Conservation (phyloP, 2,797 vertebrate species). For the Propithecus perrieri region DNA sequence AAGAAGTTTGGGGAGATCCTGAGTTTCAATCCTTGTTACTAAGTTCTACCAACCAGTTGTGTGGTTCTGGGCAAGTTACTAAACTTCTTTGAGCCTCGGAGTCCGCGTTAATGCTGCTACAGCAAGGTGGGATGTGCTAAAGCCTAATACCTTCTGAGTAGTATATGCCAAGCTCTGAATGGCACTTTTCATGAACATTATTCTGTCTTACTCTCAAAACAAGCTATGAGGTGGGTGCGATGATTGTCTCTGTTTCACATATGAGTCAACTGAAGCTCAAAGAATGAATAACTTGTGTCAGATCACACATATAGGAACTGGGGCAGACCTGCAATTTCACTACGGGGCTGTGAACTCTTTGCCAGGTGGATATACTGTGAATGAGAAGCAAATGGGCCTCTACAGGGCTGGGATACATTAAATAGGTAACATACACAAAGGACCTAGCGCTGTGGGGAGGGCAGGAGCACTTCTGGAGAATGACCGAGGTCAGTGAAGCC, state of each 20-base stretch:
- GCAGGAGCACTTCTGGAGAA: background rate
- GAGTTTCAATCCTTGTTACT: background rate
- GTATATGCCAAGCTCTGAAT: background rate
- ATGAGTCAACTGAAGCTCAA: background rate
- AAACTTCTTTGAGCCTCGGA: background rate
- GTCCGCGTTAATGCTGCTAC: background rate
- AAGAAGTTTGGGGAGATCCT: background rate
- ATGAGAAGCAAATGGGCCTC: background rate
- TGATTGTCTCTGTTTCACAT: background rate
- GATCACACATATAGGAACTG: background rate
- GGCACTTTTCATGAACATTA: background rate
- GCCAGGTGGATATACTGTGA: background rate
- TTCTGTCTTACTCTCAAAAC: background rate
- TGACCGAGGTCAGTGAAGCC: background rate
- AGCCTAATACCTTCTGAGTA: fast-evolving
- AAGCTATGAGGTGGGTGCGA: background rate
- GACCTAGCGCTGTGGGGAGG: background rate
- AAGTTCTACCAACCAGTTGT: background rate
- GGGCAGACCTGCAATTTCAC: background rate
- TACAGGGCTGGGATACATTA: background rate
- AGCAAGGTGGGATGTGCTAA: too few relatives aligned
- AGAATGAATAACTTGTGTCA: background rate
- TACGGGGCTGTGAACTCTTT: too few relatives aligned
- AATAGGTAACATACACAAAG: background rate
- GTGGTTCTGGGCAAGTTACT: background rate